Evolutionary conservation across 2,113 vertebrate species (phyloP), one percentile per base, ranked within the genome.

Genomic region (Cebidichthys violaceus): DNA sequence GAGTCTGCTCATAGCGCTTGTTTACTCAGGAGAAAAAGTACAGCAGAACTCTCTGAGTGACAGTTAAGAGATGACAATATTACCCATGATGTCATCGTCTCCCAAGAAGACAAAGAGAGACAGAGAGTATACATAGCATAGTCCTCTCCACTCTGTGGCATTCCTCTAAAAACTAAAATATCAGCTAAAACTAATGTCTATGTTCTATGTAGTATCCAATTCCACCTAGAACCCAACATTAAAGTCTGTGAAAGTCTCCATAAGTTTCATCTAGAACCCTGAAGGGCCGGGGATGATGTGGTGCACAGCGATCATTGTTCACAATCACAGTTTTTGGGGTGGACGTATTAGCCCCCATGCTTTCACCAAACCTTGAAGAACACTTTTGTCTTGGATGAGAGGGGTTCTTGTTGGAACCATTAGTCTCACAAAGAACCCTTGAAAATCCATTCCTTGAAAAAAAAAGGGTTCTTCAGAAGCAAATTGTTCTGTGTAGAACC

Each of bases 11-110:
- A 41, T 68, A 47, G 52, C 13, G 17, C 27, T 61, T 68, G 76
- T 86, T 87, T 79, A 81, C 59, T 71, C 67, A 8, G 14, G 35
- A 67, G 54, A 70, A 77, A 86, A 73, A 60, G 24, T 24, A 15
- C 41, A 35, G 45, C 75, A 69, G 45, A 47, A 84, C 81, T 77
- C 6, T 84, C 7, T 73, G 55, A 52, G 50, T 76, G 64, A 61
- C 73, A 74, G 60, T 59, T 61, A 20, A 8, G 39, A 37, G 15
- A 77, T 60, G 55, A 73, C 52, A 73, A 6, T 59, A 74, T 37
- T 72, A 84, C 31, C 70, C 37, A 61, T 39, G 41, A 37, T 84
- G 31, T 37, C 13, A n/a, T 57, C 47, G 33, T 67, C 59, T 70
- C 22, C 6, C 3, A 71, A 15, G 37, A 77, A 24, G 71, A 61